Evolutionary conservation across 2,888 invertebrate genomes (phyloP), one percentile per base, ranked within the genome.

Genomic region (Cephus nigrinus): DNA sequence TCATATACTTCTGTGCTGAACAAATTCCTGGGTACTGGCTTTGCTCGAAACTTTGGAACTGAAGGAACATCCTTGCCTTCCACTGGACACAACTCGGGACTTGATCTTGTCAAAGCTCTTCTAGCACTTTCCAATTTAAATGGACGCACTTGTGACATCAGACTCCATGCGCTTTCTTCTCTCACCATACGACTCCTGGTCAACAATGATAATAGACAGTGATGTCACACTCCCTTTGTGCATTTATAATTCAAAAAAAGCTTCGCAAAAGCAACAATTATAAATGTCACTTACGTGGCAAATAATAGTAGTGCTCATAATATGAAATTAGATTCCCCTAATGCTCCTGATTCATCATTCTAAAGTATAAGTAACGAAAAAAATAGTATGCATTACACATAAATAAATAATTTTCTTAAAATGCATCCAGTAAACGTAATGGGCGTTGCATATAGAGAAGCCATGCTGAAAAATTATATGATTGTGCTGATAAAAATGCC

Each of bases 1-100:
- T 94, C 94, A 82, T 95, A 95, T 85, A 95, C 93, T 81, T 95
- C 95, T 86, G 95, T 95, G 30, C 95, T 95, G 87, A 95, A 95
- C 33, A 95, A 91, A 89, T 95, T 94, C 87, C 93, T 95, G 0
- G 96, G 95, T 12, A 95, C 93, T 0, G 95, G 95, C 82, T 94
- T 94, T 0, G 95, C 95, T 85, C 92, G 93, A 86, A 96, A 95
- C 78, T 84, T 85, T 33, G 83, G 80, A 2, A 77, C 80, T 11
- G 79, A 78, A 35, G 79, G 81, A 12, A 77, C 32, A n/a, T 75
- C 81, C 75, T 82, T 86, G 73, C 69, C 77, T 82, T 68, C 75
- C 78, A 32, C 79, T 74, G 69, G 55, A 69, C 76, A 71, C 74
- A 92, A 86, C 77, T 92, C 92, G 2, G 92, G 92, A 77, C 90